Base-by-base conservation (phyloP, 2,888 invertebrate species). In the Onchidella celtica region DNA sequence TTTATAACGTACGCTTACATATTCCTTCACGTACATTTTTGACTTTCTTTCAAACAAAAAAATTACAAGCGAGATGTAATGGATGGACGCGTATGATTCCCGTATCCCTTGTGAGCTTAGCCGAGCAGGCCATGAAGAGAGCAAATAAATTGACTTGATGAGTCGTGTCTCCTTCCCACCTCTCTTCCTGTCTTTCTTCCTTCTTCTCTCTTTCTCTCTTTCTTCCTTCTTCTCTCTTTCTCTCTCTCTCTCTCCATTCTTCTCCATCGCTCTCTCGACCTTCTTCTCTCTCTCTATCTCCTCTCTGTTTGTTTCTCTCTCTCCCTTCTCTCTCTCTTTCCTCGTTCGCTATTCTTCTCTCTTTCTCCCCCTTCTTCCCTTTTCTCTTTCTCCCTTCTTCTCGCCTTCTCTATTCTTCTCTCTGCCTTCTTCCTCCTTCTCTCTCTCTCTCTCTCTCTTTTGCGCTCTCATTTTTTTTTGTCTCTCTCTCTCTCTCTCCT, bases 141-240 rank as follows among this genome's bases (percentile, higher is more conserved):
- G 21, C 57, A 57, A 57, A 57, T 57, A 21, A 57, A 57, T 21
- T 24, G 14, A 21, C 21, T 24, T 21, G 3, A 21, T 24, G 21
- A 9, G n/a, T n/a, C 21, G 4, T 21, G 40, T 38, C 36, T 36
- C 36, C 59, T 3, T 36, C 9, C 36, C 34, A 34, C 3, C 32
- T 36, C 24, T 47, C 24, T 14, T 47, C 47, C 11, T 47, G 14
- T 57, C 29, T 73, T 32, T 59, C 14, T 63, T 2, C 27, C 29
- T 68, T 1, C 68, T 55, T 57, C 57, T 68, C 36, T 77, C 68
- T 77, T 40, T 68, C 38, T 76, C 63, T 65, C 38, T 27, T 36
- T 40, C 47, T 40, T 24, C 40, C 29, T 11, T 32, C 21, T 47
- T 34, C 36, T 47, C 40, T n/a, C 36, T n/a, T 40, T 24, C 24